These are phyloP conservation scores for Sebastes schlegelii DNA, from an alignment of 2,113 vertebrate species.

Conservation along the genomic window DNA sequence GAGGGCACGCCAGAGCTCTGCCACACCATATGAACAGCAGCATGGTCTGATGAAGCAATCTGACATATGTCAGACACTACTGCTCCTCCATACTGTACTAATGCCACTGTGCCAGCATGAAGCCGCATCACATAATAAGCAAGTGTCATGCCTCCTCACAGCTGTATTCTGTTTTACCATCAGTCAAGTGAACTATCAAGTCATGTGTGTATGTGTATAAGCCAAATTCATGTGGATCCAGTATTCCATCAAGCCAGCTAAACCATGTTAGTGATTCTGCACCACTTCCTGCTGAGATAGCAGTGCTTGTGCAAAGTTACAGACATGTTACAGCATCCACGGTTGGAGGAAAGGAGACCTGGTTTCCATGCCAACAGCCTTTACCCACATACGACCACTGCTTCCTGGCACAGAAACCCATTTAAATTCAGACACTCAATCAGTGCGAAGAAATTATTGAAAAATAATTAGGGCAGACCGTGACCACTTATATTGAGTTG, in stretches of 20 bases:
- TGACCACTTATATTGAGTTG: constrained; percentile 45
- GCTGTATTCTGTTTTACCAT: constrained; percentile 30
- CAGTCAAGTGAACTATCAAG: constrained; percentile 13
- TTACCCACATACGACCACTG: constrained; percentile 55
- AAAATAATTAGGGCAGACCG: constrained; percentile 74
- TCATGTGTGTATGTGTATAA: not conserved
- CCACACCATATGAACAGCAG: constrained; percentile 40
- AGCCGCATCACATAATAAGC: constrained; percentile 31
- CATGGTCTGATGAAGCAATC: constrained; percentile 30
- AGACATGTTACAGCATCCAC: constrained; percentile 66
- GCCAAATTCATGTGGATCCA: constrained; percentile 11
- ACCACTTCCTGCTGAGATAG: constrained; percentile 37
- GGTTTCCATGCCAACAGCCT: constrained; percentile 78
- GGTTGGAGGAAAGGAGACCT: constrained; percentile 51
- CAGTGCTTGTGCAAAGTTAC: constrained; percentile 57
- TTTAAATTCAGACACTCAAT: constrained; percentile 79
- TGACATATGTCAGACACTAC: constrained; percentile 27
- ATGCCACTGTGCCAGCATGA: constrained; percentile 32
- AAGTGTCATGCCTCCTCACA: constrained; percentile 26
- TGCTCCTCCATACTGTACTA: constrained; percentile 27
- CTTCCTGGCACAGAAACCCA: constrained; percentile 81
- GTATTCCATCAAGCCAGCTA: constrained; percentile 1
- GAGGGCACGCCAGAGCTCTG: constrained; percentile 2
- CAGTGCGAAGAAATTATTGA: constrained; percentile 74
- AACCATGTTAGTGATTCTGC: constrained; percentile 37